Base-by-base conservation (phyloP, 1,140 invertebrate species). In the Aphis gossypii region DNA sequence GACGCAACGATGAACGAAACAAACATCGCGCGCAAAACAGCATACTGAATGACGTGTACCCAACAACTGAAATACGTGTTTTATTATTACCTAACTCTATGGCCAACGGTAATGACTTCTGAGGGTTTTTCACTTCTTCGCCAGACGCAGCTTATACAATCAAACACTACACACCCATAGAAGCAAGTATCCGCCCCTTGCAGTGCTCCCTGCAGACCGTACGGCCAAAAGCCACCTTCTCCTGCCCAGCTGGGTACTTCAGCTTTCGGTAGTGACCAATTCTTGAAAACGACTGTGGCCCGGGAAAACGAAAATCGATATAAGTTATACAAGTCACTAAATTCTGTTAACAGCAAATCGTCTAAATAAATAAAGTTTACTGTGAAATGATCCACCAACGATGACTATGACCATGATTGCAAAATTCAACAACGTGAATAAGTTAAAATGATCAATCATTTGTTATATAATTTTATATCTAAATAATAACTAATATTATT, bases 121-220 rank as follows among this genome's bases (percentile, higher is more conserved):
- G 95, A 11, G 96, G 96, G 94, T 97, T 97, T 94, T 96, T 95
- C 0, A 96, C 96, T 95, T 97, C 96, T 46, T 94, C 94, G 95
- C 95, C 96, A 68, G 97, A 97, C 11, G 98, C 98, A 23, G 98
- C 98, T 90, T 90, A 99, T 97, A 86, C 97, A 97, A 95, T 99
- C 98, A 94, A 99, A 99, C 82, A 98, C 98, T 21, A 98, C 98
- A 95, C 98, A 99, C 56, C 98, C 98, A 95, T 97, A 99, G 76
- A 95, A 99, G 95, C 98, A 99, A 21, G 97, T 97, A 0, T 98
- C 98, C 20, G 98, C 98, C 2, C 98, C 98, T 87, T 96, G 96
- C 89, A 98, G 97, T 30, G 98, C 96, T 21, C 98, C 98, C 6
- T 96, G 95, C 14, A 98, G 94, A 0, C 98, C 98, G 95, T 97